Percentiles rank a stretch among this genome's conserved stretches.
Conservation (phyloP, 2,888 invertebrate species). For the Thera obeliscata region DNA sequence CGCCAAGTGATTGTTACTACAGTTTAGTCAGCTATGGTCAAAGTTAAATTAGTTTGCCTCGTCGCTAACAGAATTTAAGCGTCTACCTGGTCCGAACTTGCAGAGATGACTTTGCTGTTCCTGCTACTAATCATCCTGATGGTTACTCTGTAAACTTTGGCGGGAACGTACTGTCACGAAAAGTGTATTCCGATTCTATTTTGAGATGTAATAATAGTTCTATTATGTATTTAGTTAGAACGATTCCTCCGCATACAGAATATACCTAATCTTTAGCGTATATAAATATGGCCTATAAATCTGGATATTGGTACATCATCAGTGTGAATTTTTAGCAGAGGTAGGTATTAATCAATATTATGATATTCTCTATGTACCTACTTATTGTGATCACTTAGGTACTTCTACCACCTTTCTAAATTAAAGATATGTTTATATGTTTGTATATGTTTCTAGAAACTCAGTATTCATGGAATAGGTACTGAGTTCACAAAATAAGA, state of each 20-base stretch:
- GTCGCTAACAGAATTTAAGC: constrained; percentile 60
- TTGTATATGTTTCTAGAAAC: too few relatives aligned
- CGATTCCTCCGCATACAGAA: too few relatives aligned
- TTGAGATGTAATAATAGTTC: background rate
- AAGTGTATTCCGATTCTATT: constrained; percentile 1
- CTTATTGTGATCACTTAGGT: too few relatives aligned
- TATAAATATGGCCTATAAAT: too few relatives aligned
- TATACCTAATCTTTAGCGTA: too few relatives aligned
- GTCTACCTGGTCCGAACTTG: constrained; percentile 46
- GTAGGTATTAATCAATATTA: too few relatives aligned
- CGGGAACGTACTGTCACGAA: constrained; percentile 13
- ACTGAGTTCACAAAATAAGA: background rate
- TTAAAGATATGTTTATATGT: too few relatives aligned
- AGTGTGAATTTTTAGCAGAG: too few relatives aligned
- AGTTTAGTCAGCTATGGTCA: constrained; percentile 52
- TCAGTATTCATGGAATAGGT: background rate
- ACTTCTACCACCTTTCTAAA: too few relatives aligned
- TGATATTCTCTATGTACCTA: too few relatives aligned
- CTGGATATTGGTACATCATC: too few relatives aligned
- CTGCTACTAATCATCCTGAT: constrained; percentile 33
- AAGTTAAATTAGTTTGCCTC: constrained; percentile 66
- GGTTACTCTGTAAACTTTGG: constrained; percentile 24
- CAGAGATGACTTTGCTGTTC: constrained; percentile 42
- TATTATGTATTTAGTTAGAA: background rate
- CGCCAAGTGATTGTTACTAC: constrained; percentile 47